Evolutionary conservation across 2,888 invertebrate genomes (phyloP), one percentile per base, ranked within the genome.

Genomic region (Drosophila neonasuta): DNA sequence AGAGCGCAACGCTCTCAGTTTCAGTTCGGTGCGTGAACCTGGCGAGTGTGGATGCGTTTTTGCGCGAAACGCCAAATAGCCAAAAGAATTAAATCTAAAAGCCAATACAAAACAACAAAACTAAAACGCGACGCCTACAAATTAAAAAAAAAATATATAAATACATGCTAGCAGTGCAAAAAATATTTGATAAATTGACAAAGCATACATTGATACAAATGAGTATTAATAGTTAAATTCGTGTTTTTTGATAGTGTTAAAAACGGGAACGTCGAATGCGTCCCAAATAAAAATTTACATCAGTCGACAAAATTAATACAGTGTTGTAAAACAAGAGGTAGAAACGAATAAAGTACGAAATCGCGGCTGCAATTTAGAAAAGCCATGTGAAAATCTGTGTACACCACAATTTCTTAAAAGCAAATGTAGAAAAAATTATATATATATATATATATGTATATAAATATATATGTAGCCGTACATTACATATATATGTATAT

Each of bases 1-100:
- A 64, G 62, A 67, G 68, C 59, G 29, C 32, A 13, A 39, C 20
- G 59, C 64, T 61, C 60, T 63, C 64, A 57, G 58, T 55, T 76
- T 89, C 77, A 90, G 90, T 90, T 88, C 83, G 83, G 84, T 88
- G 88, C 88, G 88, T 87, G 88, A 89, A 86, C 80, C 83, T 87
- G 86, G 83, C 89, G 80, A 86, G 89, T 84, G 79, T 84, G 86
- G 90, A 87, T 88, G 89, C 73, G 78, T 77, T 70, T 84, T 80
- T 71, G 60, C 81, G 84, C 80, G 72, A 79, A 77, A 68, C 79
- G 72, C 63, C 66, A 71, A 71, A 71, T 55, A 44, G 20, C 66
- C 50, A 36, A 69, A 68, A 71, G 52, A 74, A 61, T 78, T 70
- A 24, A 56, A 63, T 61, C 34, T 24, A 56, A 68, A 68, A 55